A percentile compares a stretch with the other conserved stretches of the same genome.
Evolutionary conservation across 1,140 invertebrate genomes (phyloP).

Genomic region (Drosophila navojoa): DNA sequence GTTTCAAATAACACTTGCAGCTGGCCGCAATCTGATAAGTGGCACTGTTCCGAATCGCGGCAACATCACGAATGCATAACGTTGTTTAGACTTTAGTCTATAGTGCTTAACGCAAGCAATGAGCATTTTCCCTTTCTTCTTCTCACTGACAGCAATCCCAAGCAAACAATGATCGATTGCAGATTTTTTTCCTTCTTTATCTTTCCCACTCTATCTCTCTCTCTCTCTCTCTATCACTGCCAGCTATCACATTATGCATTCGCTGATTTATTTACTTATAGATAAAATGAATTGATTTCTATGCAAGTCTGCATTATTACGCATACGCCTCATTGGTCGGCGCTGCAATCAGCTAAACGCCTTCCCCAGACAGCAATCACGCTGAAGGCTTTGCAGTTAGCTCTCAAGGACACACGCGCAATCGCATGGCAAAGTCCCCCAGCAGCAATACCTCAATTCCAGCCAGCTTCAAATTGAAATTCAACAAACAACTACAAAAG

Average conservation of each 20-base stretch:
- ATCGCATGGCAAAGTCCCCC: background rate
- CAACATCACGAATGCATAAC: background rate
- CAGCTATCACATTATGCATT: background rate
- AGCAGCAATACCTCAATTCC: conserved; percentile 35
- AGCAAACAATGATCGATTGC: too few species aligned
- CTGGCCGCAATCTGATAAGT: conserved; percentile 3
- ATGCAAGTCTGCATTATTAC: conserved; percentile 21
- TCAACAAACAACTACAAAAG: conserved; percentile 13
- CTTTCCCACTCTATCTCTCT: too few species aligned
- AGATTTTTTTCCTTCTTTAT: too few species aligned
- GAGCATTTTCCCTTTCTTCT: background rate
- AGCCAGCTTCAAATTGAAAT: conserved; percentile 40
- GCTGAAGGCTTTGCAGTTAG: background rate
- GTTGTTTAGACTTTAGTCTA: background rate
- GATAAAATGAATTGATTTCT: background rate
- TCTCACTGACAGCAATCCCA: too few species aligned
- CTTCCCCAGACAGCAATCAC: conserved; percentile 26
- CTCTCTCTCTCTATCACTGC: background rate
- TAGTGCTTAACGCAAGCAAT: background rate
- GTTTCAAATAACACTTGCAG: conserved; percentile 4
- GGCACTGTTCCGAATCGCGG: too few species aligned
- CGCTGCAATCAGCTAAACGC: conserved; percentile 52
- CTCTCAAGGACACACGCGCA: conserved; percentile 41
- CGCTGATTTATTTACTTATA: background rate
- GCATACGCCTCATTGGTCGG: conserved; percentile 45